A percentile compares a stretch with the other conserved stretches of the same genome.
These are phyloP conservation scores for Dicyrtoma fusca DNA, from an alignment of 2,888 invertebrate genomes.

Conservation along the genomic window DNA sequence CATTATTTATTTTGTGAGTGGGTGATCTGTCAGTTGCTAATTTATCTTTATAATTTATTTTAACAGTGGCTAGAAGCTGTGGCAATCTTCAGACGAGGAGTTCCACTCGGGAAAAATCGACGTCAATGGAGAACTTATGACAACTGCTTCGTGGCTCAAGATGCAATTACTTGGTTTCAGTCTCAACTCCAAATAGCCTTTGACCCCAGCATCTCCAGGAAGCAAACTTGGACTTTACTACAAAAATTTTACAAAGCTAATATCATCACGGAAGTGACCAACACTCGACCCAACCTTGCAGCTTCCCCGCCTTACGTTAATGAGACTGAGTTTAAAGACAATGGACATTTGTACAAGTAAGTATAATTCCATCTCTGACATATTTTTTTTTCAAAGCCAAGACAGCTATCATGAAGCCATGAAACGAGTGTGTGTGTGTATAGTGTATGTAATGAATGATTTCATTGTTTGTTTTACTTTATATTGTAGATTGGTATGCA, in stretches of 20 bases:
- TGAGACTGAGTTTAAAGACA: conserved; percentile 54
- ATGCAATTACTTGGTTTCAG: conserved; percentile 52
- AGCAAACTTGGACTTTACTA: conserved; percentile 46
- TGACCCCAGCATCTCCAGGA: conserved; percentile 45
- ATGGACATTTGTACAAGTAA: conserved; percentile 48
- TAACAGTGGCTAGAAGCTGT: conserved; percentile 53
- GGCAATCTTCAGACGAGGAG: conserved; percentile 49
- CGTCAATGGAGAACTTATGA: conserved; percentile 49
- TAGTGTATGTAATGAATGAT: too few species aligned
- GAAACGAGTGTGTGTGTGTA: too few species aligned
- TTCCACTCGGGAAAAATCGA: conserved; percentile 51
- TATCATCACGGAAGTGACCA: conserved; percentile 48
- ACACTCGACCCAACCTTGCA: not conserved
- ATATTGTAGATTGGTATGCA: conserved; percentile 17
- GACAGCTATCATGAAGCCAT: not conserved
- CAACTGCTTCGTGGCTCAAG: conserved; percentile 49
- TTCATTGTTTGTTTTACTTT: not conserved
- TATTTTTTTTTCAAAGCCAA: conserved; percentile 5
- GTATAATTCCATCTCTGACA: not conserved
- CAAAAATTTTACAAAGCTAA: conserved; percentile 54
- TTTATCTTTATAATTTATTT: conserved; percentile 11
- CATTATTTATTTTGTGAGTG: too few species aligned
- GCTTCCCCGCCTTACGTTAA: conserved; percentile 31
- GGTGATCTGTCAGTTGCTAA: not conserved
- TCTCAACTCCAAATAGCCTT: conserved; percentile 46